phyloP scores from a whole-genome alignment of 2,797 vertebrate species.

The Lindbergichthys nudifrons region DNA sequence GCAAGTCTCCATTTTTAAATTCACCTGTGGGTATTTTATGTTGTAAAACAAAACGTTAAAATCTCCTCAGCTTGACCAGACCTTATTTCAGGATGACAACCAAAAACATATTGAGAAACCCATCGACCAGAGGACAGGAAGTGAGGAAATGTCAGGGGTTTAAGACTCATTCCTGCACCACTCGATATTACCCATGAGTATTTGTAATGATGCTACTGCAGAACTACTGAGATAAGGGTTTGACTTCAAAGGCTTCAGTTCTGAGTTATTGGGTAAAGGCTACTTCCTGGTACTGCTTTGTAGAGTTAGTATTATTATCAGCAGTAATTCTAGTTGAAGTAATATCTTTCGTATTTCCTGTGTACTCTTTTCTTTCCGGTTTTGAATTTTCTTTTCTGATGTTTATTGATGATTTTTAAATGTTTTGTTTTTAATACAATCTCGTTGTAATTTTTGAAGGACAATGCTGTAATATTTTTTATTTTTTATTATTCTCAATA shows the following conservation, averaged over 20 bases:
- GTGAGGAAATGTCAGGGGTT: too few relatives aligned
- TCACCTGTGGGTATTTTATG: too few relatives aligned
- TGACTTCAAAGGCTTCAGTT: not conserved
- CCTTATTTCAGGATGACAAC: too few relatives aligned
- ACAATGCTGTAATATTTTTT: conserved; percentile 23
- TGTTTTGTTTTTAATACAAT: not conserved
- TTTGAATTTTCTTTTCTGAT: not conserved
- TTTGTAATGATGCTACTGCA: not conserved
- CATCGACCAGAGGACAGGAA: too few relatives aligned
- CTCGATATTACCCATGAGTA: too few relatives aligned
- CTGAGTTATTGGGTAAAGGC: not conserved
- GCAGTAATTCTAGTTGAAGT: not conserved
- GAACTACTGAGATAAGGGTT: not conserved
- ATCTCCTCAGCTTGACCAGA: too few relatives aligned
- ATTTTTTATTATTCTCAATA: conserved; percentile 19
- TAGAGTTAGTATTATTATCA: not conserved
- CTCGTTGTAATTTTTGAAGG: conserved; percentile 9
- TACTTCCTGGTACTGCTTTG: not conserved
- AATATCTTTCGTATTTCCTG: not conserved
- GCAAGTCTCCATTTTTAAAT: too few relatives aligned
- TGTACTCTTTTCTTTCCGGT: not conserved
- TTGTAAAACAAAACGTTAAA: too few relatives aligned
- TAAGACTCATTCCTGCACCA: too few relatives aligned
- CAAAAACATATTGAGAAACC: too few relatives aligned
- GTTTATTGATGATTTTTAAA: not conserved